phyloP scores from a whole-genome alignment of 2,888 invertebrate species.

The Ceraclea dissimilis region DNA sequence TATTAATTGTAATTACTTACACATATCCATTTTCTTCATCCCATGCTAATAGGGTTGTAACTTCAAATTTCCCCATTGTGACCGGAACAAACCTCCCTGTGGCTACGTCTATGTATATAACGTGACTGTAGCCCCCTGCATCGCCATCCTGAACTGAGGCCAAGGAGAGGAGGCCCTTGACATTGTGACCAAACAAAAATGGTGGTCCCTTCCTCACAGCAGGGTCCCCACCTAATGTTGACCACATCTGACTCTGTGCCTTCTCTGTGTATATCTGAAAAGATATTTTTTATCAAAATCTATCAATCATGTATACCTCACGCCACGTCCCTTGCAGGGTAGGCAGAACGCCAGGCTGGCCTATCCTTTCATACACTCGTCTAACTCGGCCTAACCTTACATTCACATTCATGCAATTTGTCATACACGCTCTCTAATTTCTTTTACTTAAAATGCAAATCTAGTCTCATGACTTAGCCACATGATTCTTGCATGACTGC shows the following conservation, averaged over 20 bases:
- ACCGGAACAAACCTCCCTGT: slow-evolving; percentile 38
- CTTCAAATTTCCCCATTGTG: slow-evolving; percentile 68
- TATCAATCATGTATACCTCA: too few species aligned
- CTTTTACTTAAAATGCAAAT: too few species aligned
- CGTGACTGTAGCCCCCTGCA: slow-evolving; percentile 40
- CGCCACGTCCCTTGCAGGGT: too few species aligned
- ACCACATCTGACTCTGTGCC: slow-evolving; percentile 32
- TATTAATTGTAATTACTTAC: slow-evolving; percentile 38
- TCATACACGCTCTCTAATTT: too few species aligned
- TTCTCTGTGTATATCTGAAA: slow-evolving; percentile 22
- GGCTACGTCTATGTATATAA: slow-evolving; percentile 30
- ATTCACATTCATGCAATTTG: too few species aligned
- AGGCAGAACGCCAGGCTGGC: too few species aligned
- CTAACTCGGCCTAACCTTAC: too few species aligned
- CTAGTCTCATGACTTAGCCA: too few species aligned
- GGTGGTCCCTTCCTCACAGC: slow-evolving; percentile 36
- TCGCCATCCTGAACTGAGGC: slow-evolving; percentile 47
- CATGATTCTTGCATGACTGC: too few species aligned
- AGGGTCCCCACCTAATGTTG: slow-evolving; percentile 42
- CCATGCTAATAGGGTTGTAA: slow-evolving; percentile 69
- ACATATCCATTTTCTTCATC: slow-evolving; percentile 63
- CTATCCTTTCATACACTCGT: too few species aligned
- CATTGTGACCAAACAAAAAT: slow-evolving; percentile 35
- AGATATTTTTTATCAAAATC: too few species aligned
- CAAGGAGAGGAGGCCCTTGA: slow-evolving; percentile 41